Evolutionary conservation across 2,113 vertebrate species (phyloP), one percentile per base, ranked within the genome.

Genomic region (Marmota monax): DNA sequence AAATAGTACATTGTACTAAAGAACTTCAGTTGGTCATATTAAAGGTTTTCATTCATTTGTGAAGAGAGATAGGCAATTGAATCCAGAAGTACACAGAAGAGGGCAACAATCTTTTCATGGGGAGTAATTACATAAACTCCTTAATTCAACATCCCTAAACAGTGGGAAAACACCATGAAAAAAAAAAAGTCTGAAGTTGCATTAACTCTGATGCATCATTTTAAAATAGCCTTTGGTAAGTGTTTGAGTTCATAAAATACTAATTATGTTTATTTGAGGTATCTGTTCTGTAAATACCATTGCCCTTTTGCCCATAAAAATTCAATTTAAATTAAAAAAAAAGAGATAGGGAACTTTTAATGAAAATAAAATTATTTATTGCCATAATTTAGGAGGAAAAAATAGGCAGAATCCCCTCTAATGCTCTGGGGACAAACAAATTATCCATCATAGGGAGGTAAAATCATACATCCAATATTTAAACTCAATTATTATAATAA

Each of bases 51-150:
- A 97, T 65, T 97, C 77, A 94, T 94, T 97, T 97, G 22, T 97
- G 32, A 98, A 98, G 98, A 95, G 27, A 97, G 96, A 97, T 3
- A 61, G 34, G 56, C 18, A 96, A 92, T 72, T 96, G 48, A 92
- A 96, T 89, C 76, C 89, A 95, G 74, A 69, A 97, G 4, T 45
- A n/a, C 92, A 97, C 2, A 93, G 34, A 90, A 56, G 14, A 90
- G 93, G 84, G 78, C 2, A 3, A 86, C 7, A 67, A 85, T 1
- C 23, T 94, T 79, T 96, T 96, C 88, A 93, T 32, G 13, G 65
- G 10, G 22, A 97, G 2, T 72, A 96, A 94, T 83, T 77, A 96
- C 0, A 97, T 61, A 96, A 96, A 92, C 12, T 13, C 45, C 58
- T 90, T 95, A 74, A 94, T 0, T 29, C 53, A 92, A 78, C 56